Evolutionary conservation across 2,113 vertebrate species (phyloP).

Genomic region (Pseudopodoces humilis): DNA sequence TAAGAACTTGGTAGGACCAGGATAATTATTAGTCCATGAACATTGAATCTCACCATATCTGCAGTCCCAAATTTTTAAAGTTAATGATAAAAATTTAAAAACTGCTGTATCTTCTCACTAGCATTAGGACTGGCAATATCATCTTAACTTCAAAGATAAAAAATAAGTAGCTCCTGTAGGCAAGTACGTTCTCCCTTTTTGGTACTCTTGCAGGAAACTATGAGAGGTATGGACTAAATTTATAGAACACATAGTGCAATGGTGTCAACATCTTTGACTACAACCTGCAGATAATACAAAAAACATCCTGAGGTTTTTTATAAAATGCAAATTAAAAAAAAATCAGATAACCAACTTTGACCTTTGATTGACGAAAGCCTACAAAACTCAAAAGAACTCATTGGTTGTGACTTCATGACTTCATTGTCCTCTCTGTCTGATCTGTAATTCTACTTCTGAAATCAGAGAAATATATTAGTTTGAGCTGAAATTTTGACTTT

Average conservation of each 20-base stretch:
- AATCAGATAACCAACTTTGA: neutral
- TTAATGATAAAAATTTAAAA: neutral
- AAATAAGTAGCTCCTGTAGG: neutral
- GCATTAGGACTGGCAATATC: neutral
- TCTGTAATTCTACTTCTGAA: neutral
- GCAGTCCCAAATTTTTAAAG: neutral
- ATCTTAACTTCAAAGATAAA: neutral
- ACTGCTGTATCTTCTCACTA: neutral
- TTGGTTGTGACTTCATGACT: neutral
- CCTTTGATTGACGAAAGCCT: neutral
- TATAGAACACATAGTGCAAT: neutral
- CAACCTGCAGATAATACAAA: neutral
- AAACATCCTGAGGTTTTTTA: neutral
- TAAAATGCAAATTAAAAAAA: neutral
- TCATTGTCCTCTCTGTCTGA: neutral
- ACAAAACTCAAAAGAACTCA: neutral
- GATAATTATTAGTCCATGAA: neutral
- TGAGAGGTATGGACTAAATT: neutral
- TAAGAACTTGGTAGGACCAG: neutral
- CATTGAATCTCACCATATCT: neutral
- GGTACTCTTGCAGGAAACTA: neutral
- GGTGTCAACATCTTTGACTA: neutral
- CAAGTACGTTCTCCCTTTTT: neutral
- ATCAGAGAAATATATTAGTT: neutral
- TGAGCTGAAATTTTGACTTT: neutral